Percentiles rank a stretch among this genome's conserved stretches.
Evolutionary conservation across 2,888 invertebrate genomes (phyloP).

Genomic region (Liopterus haemorrhoidalis): DNA sequence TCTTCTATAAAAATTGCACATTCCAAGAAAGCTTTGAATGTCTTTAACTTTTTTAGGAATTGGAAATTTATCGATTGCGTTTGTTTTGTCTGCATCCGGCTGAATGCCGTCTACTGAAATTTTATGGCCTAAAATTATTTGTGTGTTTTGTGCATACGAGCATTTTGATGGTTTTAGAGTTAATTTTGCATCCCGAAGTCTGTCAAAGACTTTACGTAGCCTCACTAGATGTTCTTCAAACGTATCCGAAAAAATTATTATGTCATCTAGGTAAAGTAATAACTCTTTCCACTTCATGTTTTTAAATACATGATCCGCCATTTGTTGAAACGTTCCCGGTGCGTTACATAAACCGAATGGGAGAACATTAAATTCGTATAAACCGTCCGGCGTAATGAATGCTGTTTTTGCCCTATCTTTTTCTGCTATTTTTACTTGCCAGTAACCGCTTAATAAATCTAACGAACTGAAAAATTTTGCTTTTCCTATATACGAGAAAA

Average conservation of each 20-base stretch:
- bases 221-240: slow-evolving; percentile 26
- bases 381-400: slow-evolving; percentile 28
- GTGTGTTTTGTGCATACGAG: slow-evolving; percentile 8
- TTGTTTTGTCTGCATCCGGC: slow-evolving; percentile 15
- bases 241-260: slow-evolving; percentile 27
- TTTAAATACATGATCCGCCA: slow-evolving; percentile 29
- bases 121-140: slow-evolving; percentile 17
- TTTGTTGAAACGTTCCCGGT: slow-evolving; percentile 28
- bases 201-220: slow-evolving; percentile 23
- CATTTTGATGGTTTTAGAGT: slow-evolving; percentile 28
- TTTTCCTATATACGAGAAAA: slow-evolving; percentile 25
- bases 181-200: slow-evolving; percentile 24
- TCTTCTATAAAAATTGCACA: slow-evolving; percentile 15
- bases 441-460: slow-evolving; percentile 31
- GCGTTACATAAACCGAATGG: slow-evolving; percentile 33
- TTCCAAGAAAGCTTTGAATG: slow-evolving; percentile 20
- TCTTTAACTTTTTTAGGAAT: slow-evolving; percentile 13
- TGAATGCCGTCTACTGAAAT: slow-evolving; percentile 11
- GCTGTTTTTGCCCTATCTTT: slow-evolving; percentile 28
- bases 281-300: slow-evolving; percentile 29
- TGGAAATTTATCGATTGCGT: slow-evolving; percentile 17
- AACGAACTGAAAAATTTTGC: slow-evolving; percentile 29
- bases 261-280: slow-evolving; percentile 31
- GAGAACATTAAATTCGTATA: slow-evolving; percentile 29
- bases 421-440: slow-evolving; percentile 26